These are phyloP conservation scores for Columbina picui DNA, from an alignment of 2,113 vertebrate species.

Conservation along the genomic window DNA sequence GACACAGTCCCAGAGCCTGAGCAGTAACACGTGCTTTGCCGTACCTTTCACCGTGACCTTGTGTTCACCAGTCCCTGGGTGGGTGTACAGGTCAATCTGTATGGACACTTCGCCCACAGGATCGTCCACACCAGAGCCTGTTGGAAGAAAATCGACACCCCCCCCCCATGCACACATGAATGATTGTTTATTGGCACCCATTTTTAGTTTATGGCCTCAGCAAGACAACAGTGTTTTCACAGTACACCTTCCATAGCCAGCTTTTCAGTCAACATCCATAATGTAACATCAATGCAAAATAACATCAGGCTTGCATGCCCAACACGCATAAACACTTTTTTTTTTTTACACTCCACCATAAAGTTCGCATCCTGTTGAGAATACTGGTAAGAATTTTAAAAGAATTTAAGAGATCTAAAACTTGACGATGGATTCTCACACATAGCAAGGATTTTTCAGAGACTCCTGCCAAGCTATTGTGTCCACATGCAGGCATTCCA, in stretches of 20 bases:
- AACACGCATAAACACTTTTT: neutral
- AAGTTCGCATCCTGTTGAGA: neutral
- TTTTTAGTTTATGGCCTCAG: neutral
- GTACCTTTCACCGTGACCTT: slow-evolving; percentile 96
- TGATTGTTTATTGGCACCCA: neutral
- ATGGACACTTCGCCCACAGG: slow-evolving; percentile 94
- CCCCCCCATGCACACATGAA: neutral
- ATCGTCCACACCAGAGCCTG: slow-evolving; percentile 91
- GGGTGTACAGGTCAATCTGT: slow-evolving; percentile 93
- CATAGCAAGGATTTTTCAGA: neutral
- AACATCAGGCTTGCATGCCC: slow-evolving; percentile 9
- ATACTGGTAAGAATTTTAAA: neutral
- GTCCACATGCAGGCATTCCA: slow-evolving; percentile 54
- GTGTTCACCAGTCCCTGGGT: slow-evolving; percentile 91
- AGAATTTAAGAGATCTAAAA: neutral
- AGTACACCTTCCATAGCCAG: neutral
- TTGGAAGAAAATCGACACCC: neutral
- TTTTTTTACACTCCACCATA: neutral
- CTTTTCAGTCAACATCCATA: neutral
- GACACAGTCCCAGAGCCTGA: neutral
- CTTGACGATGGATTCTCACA: neutral
- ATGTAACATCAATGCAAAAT: neutral
- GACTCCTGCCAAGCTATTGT: neutral
- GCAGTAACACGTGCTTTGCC: neutral
- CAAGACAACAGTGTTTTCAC: neutral